Evolutionary conservation across 2,113 vertebrate genomes (phyloP), one percentile per base, ranked within the genome.

Genomic region (Crocuta crocuta): DNA sequence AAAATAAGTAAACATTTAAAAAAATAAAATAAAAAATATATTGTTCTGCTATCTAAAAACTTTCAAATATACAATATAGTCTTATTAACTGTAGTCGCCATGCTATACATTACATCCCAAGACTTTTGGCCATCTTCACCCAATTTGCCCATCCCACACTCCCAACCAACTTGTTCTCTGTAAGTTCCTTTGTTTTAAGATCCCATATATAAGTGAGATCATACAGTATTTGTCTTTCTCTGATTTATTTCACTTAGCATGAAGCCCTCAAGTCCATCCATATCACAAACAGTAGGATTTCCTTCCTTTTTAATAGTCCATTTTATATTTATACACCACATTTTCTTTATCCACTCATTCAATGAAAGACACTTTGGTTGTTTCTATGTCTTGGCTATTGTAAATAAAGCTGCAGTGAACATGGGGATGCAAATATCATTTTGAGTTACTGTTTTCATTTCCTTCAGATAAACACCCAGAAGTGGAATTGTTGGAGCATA

Each of bases 1-100:
- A 55, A 55, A 58, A 58, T 58, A 58, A 23, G 21, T 23, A 21
- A 58, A 58, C 55, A 23, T 9, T 61, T 48, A 48, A 39, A 39
- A 39, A 39, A 58, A 58, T 19, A 61, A 23, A 61, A 61, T 61
- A 23, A 61, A 61, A 61, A 76, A 89, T 89, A 84, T 35, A 83
- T 45, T 68, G 63, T 85, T 91, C 80, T 86, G 87, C 55, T 79
- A 70, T 74, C n/a, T 73, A 94, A 90, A 94, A 90, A 24, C 16
- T 68, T 93, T 53, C 33, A 85, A 53, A 93, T 83, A 93, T 26
- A 63, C 70, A 76, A 63, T 58, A 82, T 7, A 65, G 16, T 93
- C 43, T 84, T 92, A 74, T 50, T 93, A 71, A 70, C 10, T 83
- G 28, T 53, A 93, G 45, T 78, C n/a, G 76, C 19, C 19, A 78